Base-by-base conservation (phyloP, 2,797 vertebrate genomes). In the Lerista edwardsae region DNA sequence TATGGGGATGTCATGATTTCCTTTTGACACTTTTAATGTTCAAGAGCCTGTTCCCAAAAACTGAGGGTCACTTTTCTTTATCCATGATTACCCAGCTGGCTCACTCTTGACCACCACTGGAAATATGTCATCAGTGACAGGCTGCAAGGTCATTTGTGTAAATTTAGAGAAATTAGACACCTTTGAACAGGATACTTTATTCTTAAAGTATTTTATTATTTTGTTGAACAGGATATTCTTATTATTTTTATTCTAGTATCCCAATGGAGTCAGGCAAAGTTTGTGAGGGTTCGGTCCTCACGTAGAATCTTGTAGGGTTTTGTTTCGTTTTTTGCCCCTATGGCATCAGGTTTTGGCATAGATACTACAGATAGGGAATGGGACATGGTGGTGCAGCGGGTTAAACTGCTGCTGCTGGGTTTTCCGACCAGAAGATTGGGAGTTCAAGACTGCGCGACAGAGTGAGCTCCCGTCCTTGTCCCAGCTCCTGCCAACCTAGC, bases 1-100 rank as follows among this genome's bases (percentile, higher is more conserved):
- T 89, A 21, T 1, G 21, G 75, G 57, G 67, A 68, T 83, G 88
- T 86, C 36, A 72, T 41, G 6, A 78, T 90, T 93, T 44, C 82
- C 19, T 76, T 77, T 79, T 75, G 29, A 88, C 74, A 88, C 29
- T 75, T 29, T 67, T 83, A 81, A 76, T 71, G 41, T 87, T 91
- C 61, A 77, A 55, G 64, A 55, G 6, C 14, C 14, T 78, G 67
- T 31, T 90, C 86, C 68, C 12, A 15, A 77, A 17, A 44, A 82
- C 19, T 34, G 62, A 31, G 55, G 41, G n/a, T 85, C 3, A 34
- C 55, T 61, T 44, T 8, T 4, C 0, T 23, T 89, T 1, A 0
- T 84, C 86, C 31, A 83, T 47, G 83, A 27, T 15, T 72, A 23
- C 69, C 39, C 69, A 72, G 14, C 69, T 61, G 19, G 59, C 59